Evolutionary conservation across 2,888 invertebrate species (phyloP), one percentile per base, ranked within the genome.

Genomic region (Mylabris sibirica): DNA sequence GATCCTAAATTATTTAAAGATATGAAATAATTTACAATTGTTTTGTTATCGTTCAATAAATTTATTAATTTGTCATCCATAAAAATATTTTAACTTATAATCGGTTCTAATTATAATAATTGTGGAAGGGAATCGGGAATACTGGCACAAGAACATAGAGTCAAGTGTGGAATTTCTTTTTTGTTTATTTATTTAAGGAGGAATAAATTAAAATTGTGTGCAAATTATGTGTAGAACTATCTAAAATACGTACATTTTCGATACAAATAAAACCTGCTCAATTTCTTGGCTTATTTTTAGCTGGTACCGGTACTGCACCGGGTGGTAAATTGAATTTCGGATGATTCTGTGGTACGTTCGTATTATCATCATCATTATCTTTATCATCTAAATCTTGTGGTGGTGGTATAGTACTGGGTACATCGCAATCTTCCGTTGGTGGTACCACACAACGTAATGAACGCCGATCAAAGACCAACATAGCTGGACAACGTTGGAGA

Each of bases 371-470:
- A 49, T 57, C 57, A 26, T 57, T 24, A 26, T 57, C 57, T 57
- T 3, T 24, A 26, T 78, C 81, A 3, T 84, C 84, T 49, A 86
- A 88, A 64, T 90, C 90, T 75, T 89, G 90, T 24, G 87, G 86
- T 0, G 90, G 87, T 0, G 92, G 88, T 0, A 91, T 90, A 24
- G 94, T 94, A 69, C 94, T 92, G 0, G 94, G 95, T 0, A 94
- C 87, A 76, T 95, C 95, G 79, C 96, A 96, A 80, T 96, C 95
- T 77, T 94, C 95, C 41, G 95, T 96, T 6, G 96, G 96, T 0
- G 95, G 95, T 8, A 95, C 94, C 35, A 95, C 94, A 83, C 96
- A 96, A 75, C 95, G 88, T 76, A 94, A 84, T 0, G 95, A 93
- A 74, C 93, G 88, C 63, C 88, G 82, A 86, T 96, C 95, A 86